Base-by-base conservation (phyloP, 2,797 vertebrate genomes). In the Leucoraja ocellata region DNA sequence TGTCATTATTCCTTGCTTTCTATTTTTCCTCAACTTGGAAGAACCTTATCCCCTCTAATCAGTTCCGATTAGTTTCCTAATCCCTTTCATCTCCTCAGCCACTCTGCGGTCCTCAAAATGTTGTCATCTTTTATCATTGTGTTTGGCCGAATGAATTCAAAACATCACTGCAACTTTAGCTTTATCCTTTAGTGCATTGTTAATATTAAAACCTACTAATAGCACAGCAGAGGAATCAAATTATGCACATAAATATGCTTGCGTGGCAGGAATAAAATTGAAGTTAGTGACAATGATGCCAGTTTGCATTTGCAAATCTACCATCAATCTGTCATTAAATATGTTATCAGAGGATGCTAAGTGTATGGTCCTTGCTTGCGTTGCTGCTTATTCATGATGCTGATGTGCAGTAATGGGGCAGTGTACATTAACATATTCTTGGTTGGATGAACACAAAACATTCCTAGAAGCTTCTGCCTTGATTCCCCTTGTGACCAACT, bases 261-360 rank as follows among this genome's bases (percentile, higher is more conserved):
- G 97, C 97, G 96, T 97, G 96, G 96, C 96, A 97, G 97, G 97
- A 95, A 96, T 96, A 97, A 97, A 98, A 96, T 96, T 96, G 96
- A 97, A 98, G 97, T 97, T 97, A 96, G 97, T 97, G 95, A 97
- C 97, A 97, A 96, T 96, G 97, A 97, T 96, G 98, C 97, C 97
- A 96, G 97, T 97, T 97, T 97, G 95, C 97, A 97, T 99, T 98
- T 98, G 97, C 97, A 97, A 98, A 98, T 97, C 97, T 97, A 97
- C 97, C 97, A 97, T 99, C 98, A 98, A 98, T 98, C 98, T 98
- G 98, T 98, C 98, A 97, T 99, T 98, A 98, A 98, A 99, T 98
- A 98, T 98, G 98, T 97, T 98, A 98, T 98, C 97, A 98, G 98
- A 99, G 98, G 97, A 98, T 98, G 97, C 98, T 98, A 98, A 98